Evolutionary conservation across 1,140 invertebrate species (phyloP).

Genomic region (Bombus breviceps): DNA sequence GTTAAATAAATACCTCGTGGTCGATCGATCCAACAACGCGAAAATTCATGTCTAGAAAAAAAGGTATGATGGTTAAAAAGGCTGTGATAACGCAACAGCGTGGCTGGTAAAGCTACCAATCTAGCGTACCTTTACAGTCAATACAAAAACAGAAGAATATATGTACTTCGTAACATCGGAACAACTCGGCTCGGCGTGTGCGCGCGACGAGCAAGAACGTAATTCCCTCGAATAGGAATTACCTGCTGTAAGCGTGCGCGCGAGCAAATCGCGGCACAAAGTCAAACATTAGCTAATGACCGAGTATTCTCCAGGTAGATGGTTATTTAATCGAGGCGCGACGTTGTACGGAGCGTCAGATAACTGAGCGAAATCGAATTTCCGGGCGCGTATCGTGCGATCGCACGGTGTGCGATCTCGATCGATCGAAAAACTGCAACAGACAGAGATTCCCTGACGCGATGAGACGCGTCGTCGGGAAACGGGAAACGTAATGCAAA

Average conservation of each 20-base stretch:
- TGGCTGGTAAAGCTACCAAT: neutral
- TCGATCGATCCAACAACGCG: neutral
- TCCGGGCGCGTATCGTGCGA: neutral
- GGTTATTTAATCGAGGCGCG: constrained; percentile 6
- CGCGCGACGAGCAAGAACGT: neutral
- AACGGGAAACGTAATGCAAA: neutral
- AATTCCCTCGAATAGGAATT: neutral
- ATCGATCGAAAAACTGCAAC: neutral
- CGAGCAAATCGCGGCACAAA: neutral
- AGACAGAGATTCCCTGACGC: neutral
- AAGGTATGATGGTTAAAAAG: too few species aligned
- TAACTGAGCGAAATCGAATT: constrained; percentile 1
- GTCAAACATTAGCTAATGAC: constrained; percentile 10
- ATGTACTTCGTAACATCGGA: neutral
- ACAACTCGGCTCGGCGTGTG: neutral
- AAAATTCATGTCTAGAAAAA: neutral
- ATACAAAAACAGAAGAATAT: neutral
- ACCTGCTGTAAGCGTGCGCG: neutral
- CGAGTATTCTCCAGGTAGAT: neutral
- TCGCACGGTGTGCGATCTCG: neutral
- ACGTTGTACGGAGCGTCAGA: too few species aligned
- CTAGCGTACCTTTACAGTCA: neutral
- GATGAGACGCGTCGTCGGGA: neutral
- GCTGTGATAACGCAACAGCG: neutral
- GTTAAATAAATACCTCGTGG: neutral